A percentile compares a stretch with the other conserved stretches of the same genome.
Evolutionary conservation across 1,140 invertebrate genomes (phyloP).

Genomic region (Magallana gigas): DNA sequence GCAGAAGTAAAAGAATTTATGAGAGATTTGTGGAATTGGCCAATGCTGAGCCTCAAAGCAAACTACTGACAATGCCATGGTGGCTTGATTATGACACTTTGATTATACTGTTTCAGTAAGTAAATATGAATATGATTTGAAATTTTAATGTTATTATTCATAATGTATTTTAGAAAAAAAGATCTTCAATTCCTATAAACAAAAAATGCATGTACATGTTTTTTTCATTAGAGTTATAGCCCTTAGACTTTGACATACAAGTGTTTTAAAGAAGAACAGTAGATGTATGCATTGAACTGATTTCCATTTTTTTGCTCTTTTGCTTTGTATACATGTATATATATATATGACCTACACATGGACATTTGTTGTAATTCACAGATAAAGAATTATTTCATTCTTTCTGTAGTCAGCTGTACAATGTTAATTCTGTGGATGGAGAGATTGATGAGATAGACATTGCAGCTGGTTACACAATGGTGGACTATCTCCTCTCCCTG

Average conservation of each 20-base stretch:
- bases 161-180: no score
- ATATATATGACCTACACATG: no score
- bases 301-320: no score
- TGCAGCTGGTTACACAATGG: constrained; percentile 21
- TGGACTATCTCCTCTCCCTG: constrained; percentile 46
- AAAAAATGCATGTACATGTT: no score
- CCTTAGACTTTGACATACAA: no score
- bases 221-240: no score
- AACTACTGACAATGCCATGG: constrained; percentile 33
- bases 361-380: neutral
- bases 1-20: constrained; percentile 41
- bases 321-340: no score
- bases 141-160: no score
- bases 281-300: no score
- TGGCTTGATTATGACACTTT: constrained; percentile 39
- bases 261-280: no score
- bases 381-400: neutral
- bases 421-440: constrained; percentile 48
- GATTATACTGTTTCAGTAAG: constrained; percentile 43
- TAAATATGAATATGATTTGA: neutral
- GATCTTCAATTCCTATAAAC: no score
- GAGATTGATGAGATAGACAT: constrained; percentile 49
- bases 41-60: neutral
- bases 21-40: constrained; percentile 43
- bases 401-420: constrained; percentile 45